Base-by-base conservation (phyloP, 2,797 vertebrate genomes). In the Phrynocephalus forsythii region DNA sequence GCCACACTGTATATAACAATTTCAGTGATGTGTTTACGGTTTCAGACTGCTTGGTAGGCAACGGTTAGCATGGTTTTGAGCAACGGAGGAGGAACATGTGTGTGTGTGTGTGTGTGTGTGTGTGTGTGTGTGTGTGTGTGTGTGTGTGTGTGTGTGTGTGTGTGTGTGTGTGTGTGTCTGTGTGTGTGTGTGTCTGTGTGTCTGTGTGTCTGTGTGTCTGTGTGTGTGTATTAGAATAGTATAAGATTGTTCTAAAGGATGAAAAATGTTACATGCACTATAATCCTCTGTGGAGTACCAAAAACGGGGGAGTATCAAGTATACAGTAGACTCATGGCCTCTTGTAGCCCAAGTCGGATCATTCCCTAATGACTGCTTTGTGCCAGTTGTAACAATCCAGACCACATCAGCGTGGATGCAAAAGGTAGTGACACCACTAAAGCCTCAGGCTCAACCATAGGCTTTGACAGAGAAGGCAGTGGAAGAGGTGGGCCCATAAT, bases 351-450 rank as follows among this genome's bases (percentile, higher is more conserved):
- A 63, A 24, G n/a, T n/a, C 22, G 78, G 44, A 30, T 66, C 20
- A 6, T 20, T 2, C 28, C 15, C 26, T 30, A 48, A 30, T 11
- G 26, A 3, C 50, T 81, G 28, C 16, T 20, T 5, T 77, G 72
- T 9, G 15, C 22, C 3, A 78, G 2, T 56, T 22, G 26, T 56
- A 22, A 20, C 9, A 66, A 30, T 73, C 56, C 56, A 69, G 75
- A 66, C 71, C 24, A 83, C 75, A 56, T 83, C 75, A 63, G 38
- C 50, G 50, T 10, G 28, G n/a, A 77, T 76, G 48, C 63, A 87
- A 18, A 18, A 56, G 78, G 11, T 26, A 67, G 67, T n/a, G 33
- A 33, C 26, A 9, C 28, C n/a, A 26, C 24, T 66, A 13, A 63
- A 28, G 20, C 72, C 44, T 5, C 30, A 72, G 68, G 33, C 52